Percentiles rank a stretch among this genome's conserved stretches.
Conservation (phyloP, 2,888 invertebrate species). For the Pandemis heparana region DNA sequence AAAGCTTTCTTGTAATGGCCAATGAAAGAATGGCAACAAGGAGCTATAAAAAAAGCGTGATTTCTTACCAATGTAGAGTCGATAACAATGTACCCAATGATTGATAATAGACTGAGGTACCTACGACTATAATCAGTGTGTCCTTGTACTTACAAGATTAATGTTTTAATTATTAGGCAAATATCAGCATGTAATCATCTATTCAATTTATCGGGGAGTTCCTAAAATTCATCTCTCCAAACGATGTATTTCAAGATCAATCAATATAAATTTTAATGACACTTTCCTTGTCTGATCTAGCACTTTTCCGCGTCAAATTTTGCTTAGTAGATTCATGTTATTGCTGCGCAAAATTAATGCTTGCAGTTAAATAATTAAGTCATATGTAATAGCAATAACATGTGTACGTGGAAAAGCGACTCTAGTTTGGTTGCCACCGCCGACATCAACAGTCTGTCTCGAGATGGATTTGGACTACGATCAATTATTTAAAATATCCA, state of each 20-base stretch:
- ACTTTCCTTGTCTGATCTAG: neutral
- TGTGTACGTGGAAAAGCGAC: neutral
- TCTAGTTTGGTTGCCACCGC: neutral
- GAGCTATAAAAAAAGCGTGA: neutral
- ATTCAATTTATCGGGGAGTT: too few species aligned
- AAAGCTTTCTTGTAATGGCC: slow-evolving; percentile 17
- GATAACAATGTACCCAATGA: neutral
- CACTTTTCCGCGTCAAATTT: neutral
- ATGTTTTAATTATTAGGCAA: too few species aligned
- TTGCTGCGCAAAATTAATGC: slow-evolving; percentile 19
- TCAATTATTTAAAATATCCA: slow-evolving; percentile 33
- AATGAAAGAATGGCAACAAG: neutral
- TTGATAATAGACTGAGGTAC: too few species aligned
- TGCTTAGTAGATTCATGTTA: slow-evolving; percentile 12
- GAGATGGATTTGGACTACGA: slow-evolving; percentile 32
- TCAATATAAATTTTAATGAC: too few species aligned
- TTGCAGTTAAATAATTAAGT: slow-evolving; percentile 26
- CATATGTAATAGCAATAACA: slow-evolving; percentile 15
- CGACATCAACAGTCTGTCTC: neutral
- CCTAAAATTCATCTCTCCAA: too few species aligned
- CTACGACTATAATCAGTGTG: too few species aligned
- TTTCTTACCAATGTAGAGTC: neutral
- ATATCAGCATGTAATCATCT: too few species aligned
- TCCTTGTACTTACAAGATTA: too few species aligned
- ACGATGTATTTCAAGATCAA: too few species aligned